Evolutionary conservation across 1,140 invertebrate genomes (phyloP), one percentile per base, ranked within the genome.

Genomic region (Sminthurides bifidus): DNA sequence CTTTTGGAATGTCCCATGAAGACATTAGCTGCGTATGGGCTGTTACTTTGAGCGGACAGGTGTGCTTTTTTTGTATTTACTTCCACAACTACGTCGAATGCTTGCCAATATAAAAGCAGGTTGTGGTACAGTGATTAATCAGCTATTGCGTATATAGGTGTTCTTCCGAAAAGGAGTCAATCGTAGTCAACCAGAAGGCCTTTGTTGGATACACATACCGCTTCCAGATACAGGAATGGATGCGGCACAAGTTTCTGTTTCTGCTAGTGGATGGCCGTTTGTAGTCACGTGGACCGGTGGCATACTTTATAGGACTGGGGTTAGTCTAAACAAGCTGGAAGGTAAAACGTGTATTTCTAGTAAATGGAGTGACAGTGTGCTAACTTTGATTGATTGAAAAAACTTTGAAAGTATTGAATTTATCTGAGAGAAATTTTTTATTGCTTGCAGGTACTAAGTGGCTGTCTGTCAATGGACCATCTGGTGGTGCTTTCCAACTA

Each of bases 1-100:
- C 88, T 31, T 81, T 83, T 66, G 79, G 81, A 67, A 77, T 91
- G 52, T 81, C 85, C 51, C 75, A 78, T 57, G 70, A 77, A 30
- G 85, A 86, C 8, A 79, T 76, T 35, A 73, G 91, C 53, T 74
- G 82, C 64, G 88, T 94, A 2, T 93, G 90, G 90, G 85, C 87
- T 19, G 84, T 93, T 35, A 92, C 90, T 30, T 83, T 87, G 24
- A 82, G 88, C 68, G 89, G 89, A 35, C 74, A 87, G 67, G 81
- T 85, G 74, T 72, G 67, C 69, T n/a, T 24, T 24, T 50, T 52
- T 48, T 27, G n/a, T 31, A 50, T 52, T 15, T 12, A 54, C 26
- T 52, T 44, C 41, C 23, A 15, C 26, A 49, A 31, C 17, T 30
- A n/a, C n/a, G n/a, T n/a, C n/a, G n/a, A n/a, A n/a, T n/a, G n/a